Evolutionary conservation across 2,888 invertebrate species (phyloP).

Genomic region (Vanessa cardui): DNA sequence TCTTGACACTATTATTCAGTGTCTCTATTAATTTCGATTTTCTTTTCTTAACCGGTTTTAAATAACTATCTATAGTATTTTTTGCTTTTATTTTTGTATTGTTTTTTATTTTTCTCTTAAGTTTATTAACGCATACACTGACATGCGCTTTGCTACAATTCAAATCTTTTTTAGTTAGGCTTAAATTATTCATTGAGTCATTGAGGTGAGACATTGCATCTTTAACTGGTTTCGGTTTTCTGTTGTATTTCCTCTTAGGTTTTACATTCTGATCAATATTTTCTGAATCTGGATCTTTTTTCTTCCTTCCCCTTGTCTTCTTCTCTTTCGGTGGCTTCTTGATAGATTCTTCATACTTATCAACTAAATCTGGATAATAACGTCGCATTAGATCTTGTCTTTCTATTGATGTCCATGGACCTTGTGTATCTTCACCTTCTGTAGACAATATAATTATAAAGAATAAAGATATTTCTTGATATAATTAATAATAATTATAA

Average conservation of each 20-base stretch:
- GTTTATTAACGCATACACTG: slow-evolving; percentile 65
- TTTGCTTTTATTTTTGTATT: slow-evolving; percentile 56
- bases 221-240: slow-evolving; percentile 56
- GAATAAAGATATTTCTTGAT: no score
- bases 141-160: slow-evolving; percentile 63
- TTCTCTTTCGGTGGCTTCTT: slow-evolving; percentile 80
- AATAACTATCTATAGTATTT: slow-evolving; percentile 70
- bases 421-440: slow-evolving; percentile 74
- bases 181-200: slow-evolving; percentile 54
- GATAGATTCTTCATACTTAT: slow-evolving; percentile 79
- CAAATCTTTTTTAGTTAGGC: slow-evolving; percentile 46
- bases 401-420: slow-evolving; percentile 86
- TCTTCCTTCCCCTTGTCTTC: slow-evolving; percentile 58
- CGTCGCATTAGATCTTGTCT: slow-evolving; percentile 84
- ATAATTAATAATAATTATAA: no score
- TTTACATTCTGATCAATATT: slow-evolving; percentile 52
- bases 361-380: slow-evolving; percentile 85
- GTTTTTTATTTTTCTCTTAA: slow-evolving; percentile 69
- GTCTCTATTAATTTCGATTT: slow-evolving; percentile 53
- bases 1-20: slow-evolving; percentile 54
- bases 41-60: slow-evolving; percentile 59
- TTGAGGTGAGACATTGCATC: slow-evolving; percentile 50
- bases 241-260: slow-evolving; percentile 70
- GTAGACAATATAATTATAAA: slow-evolving; percentile 22
- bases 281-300: slow-evolving; percentile 50